Conservation (phyloP, 2,113 vertebrate species). For the Nibea coibor region DNA sequence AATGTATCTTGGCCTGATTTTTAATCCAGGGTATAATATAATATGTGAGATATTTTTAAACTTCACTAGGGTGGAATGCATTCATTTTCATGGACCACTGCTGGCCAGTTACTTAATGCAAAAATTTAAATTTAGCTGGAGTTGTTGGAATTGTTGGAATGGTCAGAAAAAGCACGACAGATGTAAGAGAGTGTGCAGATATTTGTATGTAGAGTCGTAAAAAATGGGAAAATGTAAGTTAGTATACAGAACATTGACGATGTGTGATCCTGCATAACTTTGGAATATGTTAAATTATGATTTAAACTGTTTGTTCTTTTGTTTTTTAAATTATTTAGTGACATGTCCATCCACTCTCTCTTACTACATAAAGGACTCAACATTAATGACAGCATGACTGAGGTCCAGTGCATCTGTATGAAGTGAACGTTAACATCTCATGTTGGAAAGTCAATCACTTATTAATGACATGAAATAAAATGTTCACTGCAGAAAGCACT, state of each 20-base stretch:
- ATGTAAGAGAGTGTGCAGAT: neutral
- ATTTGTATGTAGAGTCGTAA: slow-evolving; percentile 22
- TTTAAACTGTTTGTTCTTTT: neutral
- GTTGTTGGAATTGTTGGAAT: neutral
- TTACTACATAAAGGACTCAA: too few relatives aligned
- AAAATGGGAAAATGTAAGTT: slow-evolving; percentile 42
- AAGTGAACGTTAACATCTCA: too few relatives aligned
- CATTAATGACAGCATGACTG: too few relatives aligned
- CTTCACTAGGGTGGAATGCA: neutral
- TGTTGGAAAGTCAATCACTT: too few relatives aligned
- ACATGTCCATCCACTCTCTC: too few relatives aligned
- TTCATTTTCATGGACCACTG: neutral
- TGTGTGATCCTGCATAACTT: neutral
- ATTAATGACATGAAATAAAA: too few relatives aligned
- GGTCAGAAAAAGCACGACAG: neutral
- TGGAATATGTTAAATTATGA: slow-evolving; percentile 1
- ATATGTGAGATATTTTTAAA: neutral
- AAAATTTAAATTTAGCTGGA: too few relatives aligned
- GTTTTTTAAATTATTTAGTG: neutral
- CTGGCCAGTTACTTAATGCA: neutral
- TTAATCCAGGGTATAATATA: neutral
- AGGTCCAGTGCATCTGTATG: too few relatives aligned
- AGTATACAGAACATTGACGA: neutral
- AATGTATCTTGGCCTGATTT: neutral
- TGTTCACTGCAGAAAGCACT: too few relatives aligned